Percentiles rank a stretch among this genome's conserved stretches.
These are phyloP conservation scores for Busseola fusca DNA, from an alignment of 2,888 invertebrate genomes.

Conservation along the genomic window DNA sequence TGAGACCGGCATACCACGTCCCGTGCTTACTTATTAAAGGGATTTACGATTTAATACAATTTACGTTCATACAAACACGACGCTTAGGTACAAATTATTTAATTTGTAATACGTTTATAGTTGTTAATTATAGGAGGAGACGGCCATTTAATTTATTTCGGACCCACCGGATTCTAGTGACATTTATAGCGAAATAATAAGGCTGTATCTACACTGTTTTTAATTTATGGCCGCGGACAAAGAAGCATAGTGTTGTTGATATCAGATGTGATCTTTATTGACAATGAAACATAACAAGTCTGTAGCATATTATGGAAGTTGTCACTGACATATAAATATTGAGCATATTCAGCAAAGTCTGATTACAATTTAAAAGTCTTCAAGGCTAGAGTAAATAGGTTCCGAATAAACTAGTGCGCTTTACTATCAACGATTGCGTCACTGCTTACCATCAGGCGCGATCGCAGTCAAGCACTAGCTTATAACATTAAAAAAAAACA, in stretches of 20 bases:
- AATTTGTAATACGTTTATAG: constrained; percentile 84
- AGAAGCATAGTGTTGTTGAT: constrained; percentile 32
- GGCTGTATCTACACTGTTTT: constrained; percentile 65
- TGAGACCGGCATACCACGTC: constrained; percentile 80
- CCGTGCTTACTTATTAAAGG: constrained; percentile 82
- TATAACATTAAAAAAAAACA: too few species aligned
- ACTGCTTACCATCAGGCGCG: too few species aligned
- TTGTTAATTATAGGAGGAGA: constrained; percentile 78
- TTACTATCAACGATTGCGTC: too few species aligned
- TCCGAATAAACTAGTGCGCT: too few species aligned
- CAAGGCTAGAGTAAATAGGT: too few species aligned
- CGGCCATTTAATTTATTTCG: constrained; percentile 78
- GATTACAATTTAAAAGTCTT: too few species aligned
- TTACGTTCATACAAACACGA: constrained; percentile 82
- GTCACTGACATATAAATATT: constrained; percentile 29
- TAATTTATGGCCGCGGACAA: constrained; percentile 56
- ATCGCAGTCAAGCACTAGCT: too few species aligned
- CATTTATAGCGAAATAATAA: constrained; percentile 76
- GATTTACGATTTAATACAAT: constrained; percentile 85
- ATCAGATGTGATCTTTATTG: constrained; percentile 40
- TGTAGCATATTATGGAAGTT: constrained; percentile 26
- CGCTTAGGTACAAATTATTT: constrained; percentile 83
- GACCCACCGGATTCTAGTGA: constrained; percentile 70
- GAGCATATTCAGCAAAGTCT: constrained; percentile 22
- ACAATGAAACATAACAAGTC: constrained; percentile 31